Conservation (phyloP, 2,888 invertebrate species). For the Margaritifera margaritifera region DNA sequence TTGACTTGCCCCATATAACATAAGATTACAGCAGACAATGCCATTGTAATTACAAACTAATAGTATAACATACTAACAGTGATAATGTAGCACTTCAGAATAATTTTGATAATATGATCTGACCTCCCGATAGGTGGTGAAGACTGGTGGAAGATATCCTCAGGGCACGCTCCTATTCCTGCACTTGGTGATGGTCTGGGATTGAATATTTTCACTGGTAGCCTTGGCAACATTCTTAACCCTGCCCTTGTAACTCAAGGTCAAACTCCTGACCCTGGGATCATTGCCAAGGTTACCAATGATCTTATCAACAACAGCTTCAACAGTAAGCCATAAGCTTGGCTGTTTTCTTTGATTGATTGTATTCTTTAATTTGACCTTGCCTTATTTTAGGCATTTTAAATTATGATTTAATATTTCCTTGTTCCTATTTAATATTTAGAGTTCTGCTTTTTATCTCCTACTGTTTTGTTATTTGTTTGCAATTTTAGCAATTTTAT, state of each 20-base stretch:
- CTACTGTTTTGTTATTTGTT: too few species aligned
- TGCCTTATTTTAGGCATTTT: too few species aligned
- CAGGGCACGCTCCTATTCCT: conserved; percentile 50
- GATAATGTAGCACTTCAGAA: too few species aligned
- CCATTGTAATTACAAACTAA: too few species aligned
- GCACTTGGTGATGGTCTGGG: conserved; percentile 20
- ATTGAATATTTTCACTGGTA: conserved; percentile 1
- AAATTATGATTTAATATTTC: too few species aligned
- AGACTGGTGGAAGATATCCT: conserved; percentile 60
- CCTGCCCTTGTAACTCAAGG: conserved; percentile 26
- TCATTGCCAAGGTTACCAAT: conserved; percentile 21
- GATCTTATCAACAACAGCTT: conserved; percentile 7
- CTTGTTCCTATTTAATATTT: too few species aligned
- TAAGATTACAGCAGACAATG: too few species aligned
- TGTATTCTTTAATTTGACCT: background rate
- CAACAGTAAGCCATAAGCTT: conserved; percentile 23
- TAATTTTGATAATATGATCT: background rate
- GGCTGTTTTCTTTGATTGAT: background rate
- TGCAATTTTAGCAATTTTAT: too few species aligned
- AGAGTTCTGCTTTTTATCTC: too few species aligned
- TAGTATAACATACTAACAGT: too few species aligned
- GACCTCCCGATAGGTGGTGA: conserved; percentile 48
- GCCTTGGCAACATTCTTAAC: conserved; percentile 24
- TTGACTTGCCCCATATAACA: too few species aligned
- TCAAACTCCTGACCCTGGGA: conserved; percentile 18